Percentiles rank a stretch among this genome's conserved stretches.
Conservation (phyloP, 1,140 invertebrate species). For the Varroa destructor region DNA sequence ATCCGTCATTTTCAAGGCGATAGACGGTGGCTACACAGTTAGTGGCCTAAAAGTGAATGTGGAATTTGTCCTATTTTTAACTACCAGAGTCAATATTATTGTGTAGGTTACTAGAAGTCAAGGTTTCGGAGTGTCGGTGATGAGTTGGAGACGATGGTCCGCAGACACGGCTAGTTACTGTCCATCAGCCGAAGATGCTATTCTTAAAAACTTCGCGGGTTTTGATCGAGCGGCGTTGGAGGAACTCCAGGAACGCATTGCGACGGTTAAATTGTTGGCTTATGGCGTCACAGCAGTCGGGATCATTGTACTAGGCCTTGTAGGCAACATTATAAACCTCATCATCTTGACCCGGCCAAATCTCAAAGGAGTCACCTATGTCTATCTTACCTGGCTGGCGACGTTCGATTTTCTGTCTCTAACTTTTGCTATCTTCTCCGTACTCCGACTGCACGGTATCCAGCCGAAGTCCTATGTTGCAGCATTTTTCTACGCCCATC, state of each 20-base stretch:
- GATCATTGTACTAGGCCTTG: constrained; percentile 54
- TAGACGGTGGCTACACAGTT: too few species aligned
- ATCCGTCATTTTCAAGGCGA: too few species aligned
- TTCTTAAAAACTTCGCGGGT: neutral
- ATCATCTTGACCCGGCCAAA: constrained; percentile 56
- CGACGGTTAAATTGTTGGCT: constrained; percentile 45
- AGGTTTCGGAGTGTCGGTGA: too few species aligned
- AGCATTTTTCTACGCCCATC: constrained; percentile 56
- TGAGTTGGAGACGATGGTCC: too few species aligned
- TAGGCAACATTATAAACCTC: constrained; percentile 59
- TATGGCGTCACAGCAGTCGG: constrained; percentile 54
- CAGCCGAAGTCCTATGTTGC: constrained; percentile 47
- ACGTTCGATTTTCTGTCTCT: constrained; percentile 50
- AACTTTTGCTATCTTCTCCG: constrained; percentile 53
- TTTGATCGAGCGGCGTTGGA: neutral
- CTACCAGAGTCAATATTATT: too few species aligned
- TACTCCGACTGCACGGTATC: constrained; percentile 51
- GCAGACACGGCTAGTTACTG: constrained; percentile 4
- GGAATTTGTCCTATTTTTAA: too few species aligned
- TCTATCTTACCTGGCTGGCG: constrained; percentile 58
- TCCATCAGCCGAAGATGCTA: constrained; percentile 13
- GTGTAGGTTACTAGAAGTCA: too few species aligned
- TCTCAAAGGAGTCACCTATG: constrained; percentile 59
- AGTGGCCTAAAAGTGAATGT: too few species aligned
- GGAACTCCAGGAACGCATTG: constrained; percentile 13